Percentiles rank a stretch among this genome's conserved stretches.
phyloP scores from a whole-genome alignment of 2,113 vertebrate genomes.

The Electrona antarctica region DNA sequence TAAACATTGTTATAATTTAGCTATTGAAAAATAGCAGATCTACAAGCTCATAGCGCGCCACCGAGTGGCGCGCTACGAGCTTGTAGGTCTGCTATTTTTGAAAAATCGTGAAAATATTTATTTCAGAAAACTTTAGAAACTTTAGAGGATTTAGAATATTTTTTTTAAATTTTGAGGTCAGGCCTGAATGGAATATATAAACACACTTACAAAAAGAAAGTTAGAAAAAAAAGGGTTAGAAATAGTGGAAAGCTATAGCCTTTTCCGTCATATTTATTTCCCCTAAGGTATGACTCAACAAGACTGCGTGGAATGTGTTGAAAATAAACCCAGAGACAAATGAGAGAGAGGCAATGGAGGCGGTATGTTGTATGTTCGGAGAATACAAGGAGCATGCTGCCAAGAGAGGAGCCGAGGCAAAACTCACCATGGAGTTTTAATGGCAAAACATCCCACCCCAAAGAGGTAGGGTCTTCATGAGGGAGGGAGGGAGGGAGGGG shows the following conservation, averaged over 20 bases:
- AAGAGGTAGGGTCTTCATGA: slow-evolving; percentile 98
- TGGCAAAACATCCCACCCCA: slow-evolving; percentile 99
- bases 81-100: no score
- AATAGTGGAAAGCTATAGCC: slow-evolving; percentile 5
- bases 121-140: no score
- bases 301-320: slow-evolving; percentile 45
- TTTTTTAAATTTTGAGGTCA: no score
- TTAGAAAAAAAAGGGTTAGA: slow-evolving; percentile 4
- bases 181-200: no score
- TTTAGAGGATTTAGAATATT: no score
- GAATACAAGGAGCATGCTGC: slow-evolving; percentile 60
- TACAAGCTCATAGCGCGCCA: no score
- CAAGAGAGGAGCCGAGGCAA: slow-evolving; percentile 67
- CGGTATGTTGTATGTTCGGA: slow-evolving; percentile 19
- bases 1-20: no score
- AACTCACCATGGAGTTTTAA: slow-evolving; percentile 99
- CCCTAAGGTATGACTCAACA: slow-evolving; percentile 43
- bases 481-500: slow-evolving; percentile 66
- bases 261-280: slow-evolving; percentile 31
- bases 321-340: slow-evolving; percentile 66
- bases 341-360: slow-evolving; percentile 60
- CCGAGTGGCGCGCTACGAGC: no score
- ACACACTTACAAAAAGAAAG: not conserved
- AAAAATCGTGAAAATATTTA: no score
- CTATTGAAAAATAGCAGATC: no score